Evolutionary conservation across 37 sponge, comb jelly and placozoan genomes (phyloP).

Genomic region (Agelas oroides): DNA sequence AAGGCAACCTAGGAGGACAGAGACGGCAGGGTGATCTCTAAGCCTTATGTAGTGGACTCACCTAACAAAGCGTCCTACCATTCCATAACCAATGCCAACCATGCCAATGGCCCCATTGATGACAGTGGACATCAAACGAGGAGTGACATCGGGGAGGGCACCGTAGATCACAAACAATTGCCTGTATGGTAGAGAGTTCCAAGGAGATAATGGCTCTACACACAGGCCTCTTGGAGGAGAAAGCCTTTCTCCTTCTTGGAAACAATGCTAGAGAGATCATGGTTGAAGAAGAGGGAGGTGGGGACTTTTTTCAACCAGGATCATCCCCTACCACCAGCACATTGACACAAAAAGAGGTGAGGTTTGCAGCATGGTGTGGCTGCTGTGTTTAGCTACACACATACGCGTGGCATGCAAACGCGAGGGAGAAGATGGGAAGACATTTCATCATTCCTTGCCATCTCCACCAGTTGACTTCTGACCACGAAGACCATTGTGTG

Average conservation of each 20-base stretch:
- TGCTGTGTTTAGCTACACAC: too few species aligned
- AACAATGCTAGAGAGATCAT: too few species aligned
- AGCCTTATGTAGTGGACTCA: neutral
- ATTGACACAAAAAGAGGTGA: too few species aligned
- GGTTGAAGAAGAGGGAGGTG: too few species aligned
- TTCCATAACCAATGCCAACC: constrained; percentile 46
- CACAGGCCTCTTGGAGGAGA: too few species aligned
- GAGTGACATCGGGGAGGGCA: constrained; percentile 51
- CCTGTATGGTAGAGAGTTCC: constrained; percentile 49
- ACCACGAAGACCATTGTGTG: neutral
- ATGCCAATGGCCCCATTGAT: constrained; percentile 40
- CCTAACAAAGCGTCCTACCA: too few species aligned
- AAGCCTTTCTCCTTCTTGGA: too few species aligned
- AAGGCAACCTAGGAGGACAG: constrained; percentile 50
- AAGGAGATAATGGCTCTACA: too few species aligned
- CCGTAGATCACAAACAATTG: constrained; percentile 69
- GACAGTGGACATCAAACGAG: constrained; percentile 56
- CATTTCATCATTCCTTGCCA: constrained; percentile 52
- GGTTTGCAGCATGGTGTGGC: too few species aligned
- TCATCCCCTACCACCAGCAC: too few species aligned
- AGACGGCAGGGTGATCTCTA: neutral
- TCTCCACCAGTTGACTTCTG: constrained; percentile 37
- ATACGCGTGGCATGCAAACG: constrained; percentile 88
- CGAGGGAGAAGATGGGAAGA: constrained; percentile 81
- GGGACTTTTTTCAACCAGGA: too few species aligned